Percentiles rank a stretch among this genome's conserved stretches.
Conservation (phyloP, 2,888 invertebrate species). For the Cylindroiulus punctatus region DNA sequence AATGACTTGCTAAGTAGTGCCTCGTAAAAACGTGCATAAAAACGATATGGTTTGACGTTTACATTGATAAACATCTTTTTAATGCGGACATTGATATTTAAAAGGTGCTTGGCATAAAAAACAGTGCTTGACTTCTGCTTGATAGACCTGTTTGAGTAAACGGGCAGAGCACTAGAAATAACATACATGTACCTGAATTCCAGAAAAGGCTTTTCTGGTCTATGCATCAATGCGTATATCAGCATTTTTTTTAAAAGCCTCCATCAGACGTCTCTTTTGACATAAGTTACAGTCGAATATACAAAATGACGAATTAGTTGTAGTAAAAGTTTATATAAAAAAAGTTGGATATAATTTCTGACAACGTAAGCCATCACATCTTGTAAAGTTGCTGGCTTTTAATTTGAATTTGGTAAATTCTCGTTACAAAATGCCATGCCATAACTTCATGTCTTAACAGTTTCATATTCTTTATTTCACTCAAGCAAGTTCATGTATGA, state of each 20-base stretch:
- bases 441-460: not conserved
- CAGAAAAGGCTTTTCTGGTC: not conserved
- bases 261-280: constrained; percentile 2
- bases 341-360: not conserved
- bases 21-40: constrained; percentile 22
- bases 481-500: too few species aligned
- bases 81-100: constrained; percentile 42
- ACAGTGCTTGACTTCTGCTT: constrained; percentile 9
- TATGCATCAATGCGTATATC: not conserved
- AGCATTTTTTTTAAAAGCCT: not conserved
- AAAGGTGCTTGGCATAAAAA: constrained; percentile 28
- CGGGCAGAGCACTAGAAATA: not conserved
- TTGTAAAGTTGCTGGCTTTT: not conserved
- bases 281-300: not conserved
- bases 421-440: not conserved
- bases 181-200: constrained; percentile 17
- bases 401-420: not conserved
- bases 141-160: constrained; percentile 29
- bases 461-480: too few species aligned
- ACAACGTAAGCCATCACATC: not conserved
- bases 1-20: constrained; percentile 29
- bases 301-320: not conserved
- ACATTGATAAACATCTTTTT: constrained; percentile 36
- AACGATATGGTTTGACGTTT: constrained; percentile 28
- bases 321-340: not conserved